A percentile compares a stretch with the other conserved stretches of the same genome.
Conservation (phyloP, 1,140 invertebrate species). For the Meloidogyne chitwoodi region DNA sequence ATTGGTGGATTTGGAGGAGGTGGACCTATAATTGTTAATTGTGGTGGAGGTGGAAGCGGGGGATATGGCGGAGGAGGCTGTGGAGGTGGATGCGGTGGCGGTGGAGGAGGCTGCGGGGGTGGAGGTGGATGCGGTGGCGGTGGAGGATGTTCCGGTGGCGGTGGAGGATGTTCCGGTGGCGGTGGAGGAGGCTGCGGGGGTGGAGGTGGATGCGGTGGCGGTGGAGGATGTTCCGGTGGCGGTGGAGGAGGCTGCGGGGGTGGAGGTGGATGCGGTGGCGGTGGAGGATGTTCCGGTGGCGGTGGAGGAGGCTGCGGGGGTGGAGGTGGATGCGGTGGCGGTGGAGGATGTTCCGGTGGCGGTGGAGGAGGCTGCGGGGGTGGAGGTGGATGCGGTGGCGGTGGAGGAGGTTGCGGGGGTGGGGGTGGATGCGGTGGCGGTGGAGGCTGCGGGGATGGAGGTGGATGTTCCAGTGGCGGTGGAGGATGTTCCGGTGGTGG, state of each 20-base stretch:
- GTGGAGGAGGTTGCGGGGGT: background rate
- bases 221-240: background rate
- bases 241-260: background rate
- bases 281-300: background rate
- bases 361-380: background rate
- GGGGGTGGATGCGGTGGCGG: background rate
- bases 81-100: background rate
- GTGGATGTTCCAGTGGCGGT: background rate
- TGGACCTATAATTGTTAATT: background rate
- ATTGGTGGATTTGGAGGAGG: background rate
- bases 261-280: background rate
- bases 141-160: background rate
- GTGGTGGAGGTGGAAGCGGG: conserved; percentile 1
- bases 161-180: background rate
- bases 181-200: background rate
- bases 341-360: background rate
- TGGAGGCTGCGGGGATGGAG: background rate
- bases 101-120: background rate
- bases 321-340: background rate
- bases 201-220: background rate
- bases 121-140: background rate
- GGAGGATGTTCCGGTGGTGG: background rate
- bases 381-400: background rate
- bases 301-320: background rate
- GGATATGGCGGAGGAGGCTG: background rate